phyloP scores from a whole-genome alignment of 2,113 vertebrate species.

The Pseudorhombus dupliciocellatus region DNA sequence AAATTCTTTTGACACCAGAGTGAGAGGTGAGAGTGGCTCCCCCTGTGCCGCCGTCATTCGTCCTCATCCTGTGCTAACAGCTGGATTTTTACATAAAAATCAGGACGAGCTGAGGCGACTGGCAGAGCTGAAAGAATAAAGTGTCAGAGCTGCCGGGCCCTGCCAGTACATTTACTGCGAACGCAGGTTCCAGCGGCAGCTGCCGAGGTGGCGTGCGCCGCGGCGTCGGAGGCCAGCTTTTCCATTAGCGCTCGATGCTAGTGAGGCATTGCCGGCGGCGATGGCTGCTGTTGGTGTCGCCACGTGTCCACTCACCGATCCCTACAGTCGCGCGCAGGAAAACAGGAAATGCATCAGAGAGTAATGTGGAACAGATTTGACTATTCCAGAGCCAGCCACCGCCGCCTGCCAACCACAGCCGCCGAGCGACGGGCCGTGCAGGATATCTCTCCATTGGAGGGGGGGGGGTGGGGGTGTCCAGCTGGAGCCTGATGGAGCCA shows the following conservation, averaged over 20 bases:
- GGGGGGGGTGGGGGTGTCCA: constrained; percentile 15
- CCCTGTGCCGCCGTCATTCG: neutral
- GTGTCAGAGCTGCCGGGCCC: neutral
- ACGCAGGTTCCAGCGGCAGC: constrained; percentile 41
- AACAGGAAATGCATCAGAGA: constrained; percentile 68
- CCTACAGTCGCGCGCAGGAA: constrained; percentile 13
- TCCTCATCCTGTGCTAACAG: constrained; percentile 31
- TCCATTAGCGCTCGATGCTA: constrained; percentile 64
- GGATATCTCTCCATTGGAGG: constrained; percentile 35
- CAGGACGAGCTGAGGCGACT: constrained; percentile 4
- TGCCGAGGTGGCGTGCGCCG: constrained; percentile 37
- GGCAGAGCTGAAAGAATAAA: neutral
- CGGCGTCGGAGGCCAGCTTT: constrained; percentile 42
- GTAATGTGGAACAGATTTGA: constrained; percentile 73
- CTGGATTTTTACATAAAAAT: constrained; percentile 44
- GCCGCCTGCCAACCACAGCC: constrained; percentile 50
- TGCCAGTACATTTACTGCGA: constrained; percentile 3
- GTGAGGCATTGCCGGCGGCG: constrained; percentile 56
- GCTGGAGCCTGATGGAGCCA: constrained; percentile 38
- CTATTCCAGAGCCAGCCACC: constrained; percentile 47
- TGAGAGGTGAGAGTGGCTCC: neutral
- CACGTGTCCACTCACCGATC: constrained; percentile 23
- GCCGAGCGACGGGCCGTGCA: constrained; percentile 34
- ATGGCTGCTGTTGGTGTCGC: constrained; percentile 59
- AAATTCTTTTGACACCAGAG: neutral